Conservation (phyloP, 1,140 invertebrate genomes). For the Cepaea nemoralis region DNA sequence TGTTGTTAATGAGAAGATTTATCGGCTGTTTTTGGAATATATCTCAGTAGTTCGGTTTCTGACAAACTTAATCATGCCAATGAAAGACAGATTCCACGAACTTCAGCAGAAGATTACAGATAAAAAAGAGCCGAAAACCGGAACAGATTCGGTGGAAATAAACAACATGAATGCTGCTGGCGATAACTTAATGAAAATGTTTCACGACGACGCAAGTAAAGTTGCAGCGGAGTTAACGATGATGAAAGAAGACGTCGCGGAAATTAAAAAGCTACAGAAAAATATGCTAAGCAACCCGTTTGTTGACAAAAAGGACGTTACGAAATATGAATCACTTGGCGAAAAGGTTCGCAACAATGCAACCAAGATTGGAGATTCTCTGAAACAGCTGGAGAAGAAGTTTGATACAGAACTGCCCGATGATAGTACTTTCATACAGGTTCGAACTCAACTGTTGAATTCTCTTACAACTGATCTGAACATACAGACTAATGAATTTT, state of each 20-base stretch:
- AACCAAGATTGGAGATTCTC: slow-evolving; percentile 39
- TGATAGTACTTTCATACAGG: slow-evolving; percentile 47
- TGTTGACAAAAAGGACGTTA: slow-evolving; percentile 36
- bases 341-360: slow-evolving; percentile 39
- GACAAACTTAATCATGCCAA: slow-evolving; percentile 38
- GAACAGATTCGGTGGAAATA: slow-evolving; percentile 25
- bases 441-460: slow-evolving; percentile 52
- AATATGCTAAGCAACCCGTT: slow-evolving; percentile 54
- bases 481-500: slow-evolving; percentile 53
- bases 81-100: slow-evolving; percentile 54
- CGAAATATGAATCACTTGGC: slow-evolving; percentile 41
- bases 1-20: no score
- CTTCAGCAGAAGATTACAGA: slow-evolving; percentile 45
- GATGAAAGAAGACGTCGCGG: slow-evolving; percentile 46
- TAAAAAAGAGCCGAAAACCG: slow-evolving; percentile 48
- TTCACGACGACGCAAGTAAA: slow-evolving; percentile 48
- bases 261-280: slow-evolving; percentile 52
- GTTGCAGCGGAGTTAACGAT: slow-evolving; percentile 48
- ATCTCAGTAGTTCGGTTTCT: no score
- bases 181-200: slow-evolving; percentile 45
- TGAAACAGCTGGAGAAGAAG: slow-evolving; percentile 51
- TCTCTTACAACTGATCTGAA: slow-evolving; percentile 51
- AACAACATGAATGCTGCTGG: slow-evolving; percentile 45
- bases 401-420: slow-evolving; percentile 40
- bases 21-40: no score